Base-by-base conservation (phyloP, 2,888 invertebrate genomes). In the Dicroscelio sp. region DNA sequence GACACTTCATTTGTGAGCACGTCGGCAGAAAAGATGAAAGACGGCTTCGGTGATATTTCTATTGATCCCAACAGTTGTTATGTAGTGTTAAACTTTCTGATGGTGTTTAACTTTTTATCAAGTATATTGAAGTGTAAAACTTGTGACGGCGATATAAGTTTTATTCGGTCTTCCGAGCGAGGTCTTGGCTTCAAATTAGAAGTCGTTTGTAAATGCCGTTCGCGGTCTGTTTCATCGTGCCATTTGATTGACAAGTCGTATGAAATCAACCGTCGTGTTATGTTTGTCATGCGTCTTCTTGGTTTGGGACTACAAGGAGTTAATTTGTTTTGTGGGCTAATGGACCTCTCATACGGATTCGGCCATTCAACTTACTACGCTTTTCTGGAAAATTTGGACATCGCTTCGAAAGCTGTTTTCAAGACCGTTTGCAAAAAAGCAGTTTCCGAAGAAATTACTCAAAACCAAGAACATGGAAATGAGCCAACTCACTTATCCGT, bases 251-350 rank as follows among this genome's bases (percentile, higher is more conserved):
- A 92, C 63, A 93, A 73, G 52, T 90, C 90, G 25, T 94, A 85
- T 63, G 93, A 94, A 92, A 86, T 93, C 31, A 94, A 94, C 86
- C 71, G 94, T 27, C 76, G 92, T 71, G 85, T 94, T 71, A 91
- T 93, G 76, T 93, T 94, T 31, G 92, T 92, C 14, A 93, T 94
- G 93, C 86, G 93, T 48, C 91, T 94, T 65, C 48, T 94, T 12
- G 92, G 94, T 58, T 63, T 93, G 35, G 92, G 82, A 82, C 67
- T 90, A 86, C 88, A 91, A 73, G 90, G 92, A 23, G 82, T 94
- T 12, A 93, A 94, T 52, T 33, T 93, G 20, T 94, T 94, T 89
- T 93, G 92, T 76, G 52, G 79, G n/a, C 63, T 94, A 20, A 92
- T 94, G 93, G 91, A 93, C 71, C 38, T 92, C 23, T 91, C 90